phyloP scores from a whole-genome alignment of 2,888 invertebrate genomes.

The Mycalesis mineus region DNA sequence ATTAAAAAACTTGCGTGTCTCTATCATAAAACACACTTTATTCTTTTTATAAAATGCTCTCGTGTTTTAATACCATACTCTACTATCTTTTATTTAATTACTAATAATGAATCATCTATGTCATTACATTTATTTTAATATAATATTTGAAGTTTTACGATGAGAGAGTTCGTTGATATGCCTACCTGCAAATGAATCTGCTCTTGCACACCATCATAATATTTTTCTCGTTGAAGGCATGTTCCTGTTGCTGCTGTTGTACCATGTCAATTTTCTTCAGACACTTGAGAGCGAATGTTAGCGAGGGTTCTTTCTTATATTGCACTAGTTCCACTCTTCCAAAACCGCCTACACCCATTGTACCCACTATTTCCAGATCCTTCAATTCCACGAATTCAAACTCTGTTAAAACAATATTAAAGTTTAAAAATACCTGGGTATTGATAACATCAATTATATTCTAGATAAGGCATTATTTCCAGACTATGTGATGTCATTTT shows the following conservation, averaged over 20 bases:
- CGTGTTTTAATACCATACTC: too few relatives aligned
- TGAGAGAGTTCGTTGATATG: neutral
- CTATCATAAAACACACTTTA: too few relatives aligned
- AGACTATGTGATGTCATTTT: neutral
- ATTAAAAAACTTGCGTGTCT: too few relatives aligned
- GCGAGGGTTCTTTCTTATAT: slow-evolving; percentile 73
- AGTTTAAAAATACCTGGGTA: neutral
- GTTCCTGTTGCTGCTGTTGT: slow-evolving; percentile 92
- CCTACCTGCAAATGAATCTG: slow-evolving; percentile 87
- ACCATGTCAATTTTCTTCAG: slow-evolving; percentile 93
- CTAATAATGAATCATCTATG: too few relatives aligned
- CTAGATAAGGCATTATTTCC: neutral
- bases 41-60: too few relatives aligned
- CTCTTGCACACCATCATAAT: slow-evolving; percentile 89
- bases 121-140: too few relatives aligned
- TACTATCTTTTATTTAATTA: too few relatives aligned
- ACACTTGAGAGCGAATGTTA: slow-evolving; percentile 90
- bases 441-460: neutral
- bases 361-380: slow-evolving; percentile 89
- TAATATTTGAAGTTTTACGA: too few relatives aligned
- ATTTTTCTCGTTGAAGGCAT: slow-evolving; percentile 91
- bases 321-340: slow-evolving; percentile 90
- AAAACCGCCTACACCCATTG: slow-evolving; percentile 95
- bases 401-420: slow-evolving; percentile 51
- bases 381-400: slow-evolving; percentile 84